Conservation (phyloP, 2,888 invertebrate genomes). For the Agrenia bidenticulata region DNA sequence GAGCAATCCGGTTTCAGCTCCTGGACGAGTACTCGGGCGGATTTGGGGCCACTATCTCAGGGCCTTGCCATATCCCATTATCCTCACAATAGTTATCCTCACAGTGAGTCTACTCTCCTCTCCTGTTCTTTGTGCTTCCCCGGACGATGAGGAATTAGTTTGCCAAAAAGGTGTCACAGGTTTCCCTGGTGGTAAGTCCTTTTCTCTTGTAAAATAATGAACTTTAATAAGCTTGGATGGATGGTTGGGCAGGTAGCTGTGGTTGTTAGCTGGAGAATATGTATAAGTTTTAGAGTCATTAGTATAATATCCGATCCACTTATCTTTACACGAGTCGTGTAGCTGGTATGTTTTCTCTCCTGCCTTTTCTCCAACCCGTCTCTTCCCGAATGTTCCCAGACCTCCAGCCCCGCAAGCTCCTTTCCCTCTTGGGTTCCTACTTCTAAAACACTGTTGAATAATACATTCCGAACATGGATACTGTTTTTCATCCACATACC, state of each 20-base stretch:
- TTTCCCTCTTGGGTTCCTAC: neutral
- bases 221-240: conserved; percentile 9
- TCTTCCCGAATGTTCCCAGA: conserved; percentile 1
- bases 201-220: neutral
- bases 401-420: neutral
- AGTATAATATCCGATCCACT: conserved; percentile 12
- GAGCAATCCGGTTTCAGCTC: too few relatives aligned
- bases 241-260: too few relatives aligned
- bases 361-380: conserved; percentile 15
- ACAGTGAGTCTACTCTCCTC: neutral
- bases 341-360: too few relatives aligned
- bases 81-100: neutral
- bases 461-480: neutral
- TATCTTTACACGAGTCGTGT: neutral
- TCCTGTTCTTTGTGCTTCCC: neutral
- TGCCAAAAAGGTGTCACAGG: conserved; percentile 26
- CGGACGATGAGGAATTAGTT: conserved; percentile 6
- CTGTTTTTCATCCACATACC: neutral
- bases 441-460: neutral
- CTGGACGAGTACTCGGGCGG: too few relatives aligned
- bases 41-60: too few relatives aligned
- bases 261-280: too few relatives aligned
- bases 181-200: conserved; percentile 26
- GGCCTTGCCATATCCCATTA: neutral
- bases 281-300: too few relatives aligned